Base-by-base conservation (phyloP, 2,888 invertebrate genomes). In the Octonoba sinensis region DNA sequence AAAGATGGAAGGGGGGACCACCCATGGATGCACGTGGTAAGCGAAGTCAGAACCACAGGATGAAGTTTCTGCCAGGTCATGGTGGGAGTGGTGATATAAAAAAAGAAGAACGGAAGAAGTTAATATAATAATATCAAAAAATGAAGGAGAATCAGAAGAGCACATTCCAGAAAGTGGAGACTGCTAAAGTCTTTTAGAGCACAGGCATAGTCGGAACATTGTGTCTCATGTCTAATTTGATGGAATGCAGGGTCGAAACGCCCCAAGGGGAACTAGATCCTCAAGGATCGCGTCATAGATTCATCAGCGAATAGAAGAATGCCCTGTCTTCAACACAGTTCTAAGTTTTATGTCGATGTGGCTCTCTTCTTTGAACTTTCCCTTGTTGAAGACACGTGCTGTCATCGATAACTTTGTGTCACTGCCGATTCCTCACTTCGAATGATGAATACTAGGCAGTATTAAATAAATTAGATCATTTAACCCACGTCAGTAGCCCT, bases 91-190 rank as follows among this genome's bases (percentile, higher is more conserved):
- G 77, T 77, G 70, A 77, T 11, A n/a, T 16, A 24, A 60, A 8
- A 57, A 18, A 62, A n/a, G 18, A 62, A 44, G 46, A 36, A 3
- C 36, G 8, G 44, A 47, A 67, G 69, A 73, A 60, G 79, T 73
- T 73, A 79, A 79, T 79, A 60, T 73, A 73, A 79, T 73, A 79
- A 73, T 79, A 79, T 79, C 51, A 73, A 73, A 62, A 59, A 60
- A 54, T 20, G 44, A 72, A 76, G 62, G 51, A 51, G 59, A 70
- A 65, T 56, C 62, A 67, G 62, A 60, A 73, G 69, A 22, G 78
- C 62, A 66, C 71, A 79, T 79, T 72, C 78, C 78, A 65, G 44
- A 72, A 73, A 73, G 67, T 18, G 54, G 62, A 51, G 70, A 65
- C 71, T 77, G 76, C 69, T 76, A 64, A 77, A 64, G 75, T 75